Conservation (phyloP, 2,113 vertebrate genomes). For the Malaclemys terrapin region DNA sequence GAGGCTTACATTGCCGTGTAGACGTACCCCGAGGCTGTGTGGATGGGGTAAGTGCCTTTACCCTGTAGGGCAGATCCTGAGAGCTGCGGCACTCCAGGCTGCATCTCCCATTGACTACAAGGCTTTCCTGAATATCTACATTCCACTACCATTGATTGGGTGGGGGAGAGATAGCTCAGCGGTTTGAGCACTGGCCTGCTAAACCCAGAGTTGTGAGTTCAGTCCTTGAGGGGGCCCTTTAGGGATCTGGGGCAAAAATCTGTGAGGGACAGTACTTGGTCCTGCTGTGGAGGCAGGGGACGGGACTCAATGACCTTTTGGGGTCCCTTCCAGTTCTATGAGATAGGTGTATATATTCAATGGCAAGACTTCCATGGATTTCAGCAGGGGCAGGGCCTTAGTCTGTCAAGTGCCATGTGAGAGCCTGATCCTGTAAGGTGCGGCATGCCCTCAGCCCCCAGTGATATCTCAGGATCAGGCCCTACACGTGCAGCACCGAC, state of each 20-base stretch:
- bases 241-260: no score
- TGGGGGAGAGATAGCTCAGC: no score
- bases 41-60: not conserved
- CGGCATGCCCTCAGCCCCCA: not conserved
- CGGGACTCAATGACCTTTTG: no score
- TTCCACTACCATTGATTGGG: not conserved
- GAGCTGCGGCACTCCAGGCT: not conserved
- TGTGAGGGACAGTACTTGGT: no score
- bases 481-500: not conserved
- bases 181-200: no score
- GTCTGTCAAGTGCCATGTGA: no score
- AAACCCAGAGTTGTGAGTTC: no score
- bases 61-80: not conserved
- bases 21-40: not conserved
- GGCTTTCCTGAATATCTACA: not conserved
- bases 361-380: not conserved
- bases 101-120: not conserved
- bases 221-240: no score
- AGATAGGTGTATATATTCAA: not conserved
- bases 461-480: not conserved
- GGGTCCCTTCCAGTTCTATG: no score
- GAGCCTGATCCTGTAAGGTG: no score
- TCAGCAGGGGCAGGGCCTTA: no score
- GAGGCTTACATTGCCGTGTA: not conserved
- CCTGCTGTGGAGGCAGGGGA: no score